Base-by-base conservation (phyloP, 2,888 invertebrate genomes). In the Arenicola marina region DNA sequence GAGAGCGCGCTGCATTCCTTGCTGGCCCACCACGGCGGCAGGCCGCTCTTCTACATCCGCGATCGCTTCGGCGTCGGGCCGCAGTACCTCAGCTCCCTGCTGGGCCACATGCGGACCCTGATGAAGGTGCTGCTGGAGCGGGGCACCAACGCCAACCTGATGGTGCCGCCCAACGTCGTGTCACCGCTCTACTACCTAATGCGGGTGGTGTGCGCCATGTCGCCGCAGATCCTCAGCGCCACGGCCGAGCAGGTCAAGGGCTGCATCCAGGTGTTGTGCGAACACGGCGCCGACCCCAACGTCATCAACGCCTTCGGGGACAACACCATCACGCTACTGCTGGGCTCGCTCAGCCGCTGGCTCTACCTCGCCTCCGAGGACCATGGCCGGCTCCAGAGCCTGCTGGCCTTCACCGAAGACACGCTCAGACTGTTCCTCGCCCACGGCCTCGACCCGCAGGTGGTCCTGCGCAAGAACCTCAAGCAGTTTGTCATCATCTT, bases 1-100 rank as follows among this genome's bases (percentile, higher is more conserved):
- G 90, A 90, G 88, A 90, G 90, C 78, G 88, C 91, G 53, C 82
- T 91, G 58, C 89, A 89, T 79, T 85, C 90, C 72, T 88, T 90
- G 44, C 74, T 84, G 33, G 65, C 70, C 24, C 70, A 70, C 38
- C 70, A 70, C 56, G 62, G 67, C n/a, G 62, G 67, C 2, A 44
- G 70, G 7, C 70, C 70, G 2, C 55, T 70, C 1, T 70, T 70
- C 56, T 67, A 70, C 64, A 69, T 67, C 59, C 62, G 70, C 7
- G 70, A 70, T 54, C 51, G 68, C 48, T 70, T 70, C 45, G 68
- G 69, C 4, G 70, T 70, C n/a, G 69, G 64, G 2, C 69, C 69
- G 2, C 54, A 48, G 24, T 70, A 70, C 45, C 64, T 70, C n/a
- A 31, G 33, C 31, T 51, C 46, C 11, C 61, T 70, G 11, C 78